Percentiles rank a stretch among this genome's conserved stretches.
Evolutionary conservation across 53 echinoderm and acorn worm species (phyloP).

Genomic region (Henricia sp.): DNA sequence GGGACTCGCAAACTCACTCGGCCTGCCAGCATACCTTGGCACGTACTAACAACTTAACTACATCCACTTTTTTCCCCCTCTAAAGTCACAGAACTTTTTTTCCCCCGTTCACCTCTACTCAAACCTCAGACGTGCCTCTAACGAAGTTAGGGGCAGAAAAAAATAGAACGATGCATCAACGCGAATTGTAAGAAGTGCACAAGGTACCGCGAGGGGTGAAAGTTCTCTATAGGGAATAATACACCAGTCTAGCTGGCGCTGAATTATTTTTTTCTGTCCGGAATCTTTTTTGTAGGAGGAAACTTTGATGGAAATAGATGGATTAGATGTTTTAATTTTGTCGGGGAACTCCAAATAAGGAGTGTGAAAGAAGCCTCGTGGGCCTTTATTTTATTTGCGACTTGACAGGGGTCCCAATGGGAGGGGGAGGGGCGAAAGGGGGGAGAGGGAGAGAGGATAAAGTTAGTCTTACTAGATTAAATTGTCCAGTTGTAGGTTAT

Average conservation of each 20-base stretch:
- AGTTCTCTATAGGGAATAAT: neutral
- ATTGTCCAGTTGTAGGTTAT: neutral
- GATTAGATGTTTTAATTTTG: constrained; percentile 43
- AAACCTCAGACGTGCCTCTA: neutral
- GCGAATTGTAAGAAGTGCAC: constrained; percentile 24
- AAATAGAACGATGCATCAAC: neutral
- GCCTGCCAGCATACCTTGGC: constrained; percentile 29
- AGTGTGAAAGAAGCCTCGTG: constrained; percentile 31
- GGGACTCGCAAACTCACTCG: constrained; percentile 29
- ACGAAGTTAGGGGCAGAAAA: neutral
- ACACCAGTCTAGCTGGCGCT: neutral
- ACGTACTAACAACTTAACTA: constrained; percentile 50
- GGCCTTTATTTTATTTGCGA: neutral
- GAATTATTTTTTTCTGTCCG: constrained; percentile 6
- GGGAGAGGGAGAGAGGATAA: neutral
- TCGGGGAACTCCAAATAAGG: constrained; percentile 13
- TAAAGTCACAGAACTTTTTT: constrained; percentile 48
- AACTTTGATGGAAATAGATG: constrained; percentile 44
- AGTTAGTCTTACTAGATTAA: neutral
- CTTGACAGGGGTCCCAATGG: constrained; percentile 11
- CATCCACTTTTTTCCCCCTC: constrained; percentile 43
- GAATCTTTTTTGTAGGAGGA: constrained; percentile 32
- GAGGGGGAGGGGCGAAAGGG: constrained; percentile 7
- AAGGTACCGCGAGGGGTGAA: constrained; percentile 31
- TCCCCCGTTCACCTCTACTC: neutral